Evolutionary conservation across 2,888 invertebrate species (phyloP).

Genomic region (Didymodactylos carnosus): DNA sequence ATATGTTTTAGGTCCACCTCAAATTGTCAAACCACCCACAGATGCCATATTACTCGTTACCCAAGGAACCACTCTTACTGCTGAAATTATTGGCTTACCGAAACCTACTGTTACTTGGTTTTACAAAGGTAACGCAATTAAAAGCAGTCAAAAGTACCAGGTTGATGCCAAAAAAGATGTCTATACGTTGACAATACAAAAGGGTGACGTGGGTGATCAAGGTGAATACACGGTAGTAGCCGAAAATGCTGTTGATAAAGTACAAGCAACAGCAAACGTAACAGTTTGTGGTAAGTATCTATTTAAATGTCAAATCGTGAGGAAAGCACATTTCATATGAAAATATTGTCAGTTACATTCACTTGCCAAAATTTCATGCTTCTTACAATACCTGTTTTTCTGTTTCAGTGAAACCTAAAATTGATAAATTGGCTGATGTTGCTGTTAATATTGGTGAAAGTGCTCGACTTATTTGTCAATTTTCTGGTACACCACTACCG

Average conservation of each 20-base stretch:
- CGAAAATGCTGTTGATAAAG: conserved; percentile 50
- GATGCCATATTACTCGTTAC: not conserved
- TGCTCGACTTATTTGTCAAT: conserved; percentile 20
- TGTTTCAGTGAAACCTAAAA: conserved; percentile 27
- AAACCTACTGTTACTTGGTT: conserved; percentile 64
- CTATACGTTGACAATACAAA: conserved; percentile 45
- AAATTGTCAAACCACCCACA: not conserved
- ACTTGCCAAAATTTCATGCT: no score
- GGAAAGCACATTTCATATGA: no score
- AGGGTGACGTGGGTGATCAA: conserved; percentile 54
- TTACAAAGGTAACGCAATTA: conserved; percentile 24
- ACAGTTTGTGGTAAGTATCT: conserved; percentile 30
- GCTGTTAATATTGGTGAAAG: conserved; percentile 25
- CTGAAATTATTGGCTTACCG: conserved; percentile 63
- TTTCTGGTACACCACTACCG: conserved; percentile 30
- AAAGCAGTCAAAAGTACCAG: conserved; percentile 22
- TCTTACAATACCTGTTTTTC: no score
- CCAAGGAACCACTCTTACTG: not conserved
- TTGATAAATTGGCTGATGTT: conserved; percentile 30
- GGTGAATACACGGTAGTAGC: conserved; percentile 51
- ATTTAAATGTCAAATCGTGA: no score
- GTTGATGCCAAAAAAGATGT: conserved; percentile 35
- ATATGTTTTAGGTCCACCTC: not conserved
- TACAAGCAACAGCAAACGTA: conserved; percentile 38
- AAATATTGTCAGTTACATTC: no score